A percentile compares a stretch with the other conserved stretches of the same genome.
Conservation (phyloP, 2,797 vertebrate species). For the Ispidina picta region DNA sequence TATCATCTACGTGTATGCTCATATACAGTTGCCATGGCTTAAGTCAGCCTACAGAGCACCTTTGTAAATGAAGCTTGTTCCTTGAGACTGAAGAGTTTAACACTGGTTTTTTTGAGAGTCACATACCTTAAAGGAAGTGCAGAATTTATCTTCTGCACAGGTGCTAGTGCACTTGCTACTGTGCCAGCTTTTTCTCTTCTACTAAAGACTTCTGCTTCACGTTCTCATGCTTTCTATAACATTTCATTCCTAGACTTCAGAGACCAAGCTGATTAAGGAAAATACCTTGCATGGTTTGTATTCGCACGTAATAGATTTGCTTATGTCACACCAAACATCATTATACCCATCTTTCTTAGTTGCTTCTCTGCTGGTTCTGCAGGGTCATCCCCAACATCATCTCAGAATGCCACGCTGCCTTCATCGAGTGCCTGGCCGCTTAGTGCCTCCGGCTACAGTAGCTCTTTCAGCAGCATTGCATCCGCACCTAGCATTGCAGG, state of each 20-base stretch:
- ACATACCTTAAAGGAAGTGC: neutral
- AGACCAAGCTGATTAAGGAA: neutral
- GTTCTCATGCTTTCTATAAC: conserved; percentile 26
- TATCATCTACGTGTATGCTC: neutral
- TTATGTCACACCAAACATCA: conserved; percentile 58
- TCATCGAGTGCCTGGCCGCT: conserved; percentile 91
- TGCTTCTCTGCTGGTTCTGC: conserved; percentile 75
- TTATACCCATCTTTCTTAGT: conserved; percentile 69
- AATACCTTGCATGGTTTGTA: conserved; percentile 32
- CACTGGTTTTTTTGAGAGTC: neutral
- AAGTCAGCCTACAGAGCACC: conserved; percentile 12
- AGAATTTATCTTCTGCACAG: conserved; percentile 6
- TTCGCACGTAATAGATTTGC: neutral
- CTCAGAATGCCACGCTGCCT: conserved; percentile 90
- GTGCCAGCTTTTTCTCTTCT: conserved; percentile 27
- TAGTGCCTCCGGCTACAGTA: conserved; percentile 87
- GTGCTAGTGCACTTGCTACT: neutral
- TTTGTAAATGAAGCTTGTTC: conserved; percentile 3
- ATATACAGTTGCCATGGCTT: conserved; percentile 17
- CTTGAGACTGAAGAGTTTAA: neutral
- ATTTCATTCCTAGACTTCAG: conserved; percentile 60
- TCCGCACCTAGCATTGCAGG: conserved; percentile 87
- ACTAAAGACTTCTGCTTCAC: conserved; percentile 18
- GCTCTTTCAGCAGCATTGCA: conserved; percentile 88
- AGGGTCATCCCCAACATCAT: conserved; percentile 86